Evolutionary conservation across 2,797 vertebrate genomes (phyloP), one percentile per base, ranked within the genome.

Genomic region (Thunnus albacares): DNA sequence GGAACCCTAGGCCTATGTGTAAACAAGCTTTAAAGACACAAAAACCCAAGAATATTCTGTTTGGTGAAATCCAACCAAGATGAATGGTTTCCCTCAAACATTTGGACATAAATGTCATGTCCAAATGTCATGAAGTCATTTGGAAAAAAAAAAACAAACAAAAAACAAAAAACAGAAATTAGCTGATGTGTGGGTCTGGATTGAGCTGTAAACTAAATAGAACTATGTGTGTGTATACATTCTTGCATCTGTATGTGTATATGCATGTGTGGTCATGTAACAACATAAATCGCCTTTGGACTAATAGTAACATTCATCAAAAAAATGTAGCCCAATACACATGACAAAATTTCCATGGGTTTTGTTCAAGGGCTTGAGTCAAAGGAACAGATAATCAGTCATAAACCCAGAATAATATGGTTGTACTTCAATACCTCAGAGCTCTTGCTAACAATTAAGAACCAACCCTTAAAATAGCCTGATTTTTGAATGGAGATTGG

Each of bases 1-100:
- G 49, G 53, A 77, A 63, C 69, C 78, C 38, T 51, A 81, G 30
- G 30, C 30, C 30, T 33, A 33, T 73, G 60, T 80, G 75, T 76
- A 86, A 87, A 83, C 59, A 82, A 28, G 22, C 30, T 6, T 33
- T 33, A 33, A 33, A 33, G 30, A 33, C 30, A 33, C 30, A 33
- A 33, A 33, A 33, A 33, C 30, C 6, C 30, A 43, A 41, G 17
- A 52, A 81, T 68, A 41, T 28, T 77, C 73, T 69, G 68, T 33
- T 33, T 33, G 30, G 30, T 33, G 5, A 59, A 81, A 68, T 82
- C 70, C 61, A 71, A 80, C 68, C 66, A 74, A 83, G 80, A 82
- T 30, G 20, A 82, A 83, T 81, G 76, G 60, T 71, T 86, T 74
- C 53, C 41, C 74, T 66, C 43, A 49, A 83, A 60, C 69, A 56